phyloP scores from a whole-genome alignment of 1,140 invertebrate genomes.

The Cryptotermes secundus region DNA sequence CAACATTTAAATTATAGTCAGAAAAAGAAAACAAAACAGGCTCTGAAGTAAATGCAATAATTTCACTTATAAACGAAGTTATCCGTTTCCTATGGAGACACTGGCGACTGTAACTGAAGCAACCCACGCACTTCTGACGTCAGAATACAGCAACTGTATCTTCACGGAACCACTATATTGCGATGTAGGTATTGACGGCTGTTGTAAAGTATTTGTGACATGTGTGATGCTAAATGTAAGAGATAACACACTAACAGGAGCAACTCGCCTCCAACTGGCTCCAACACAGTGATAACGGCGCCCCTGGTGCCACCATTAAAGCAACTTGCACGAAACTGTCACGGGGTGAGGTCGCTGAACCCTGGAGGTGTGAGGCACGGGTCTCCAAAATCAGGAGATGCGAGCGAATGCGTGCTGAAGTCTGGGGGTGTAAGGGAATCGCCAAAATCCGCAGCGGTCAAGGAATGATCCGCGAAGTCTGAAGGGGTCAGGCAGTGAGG shows the following conservation, averaged over 20 bases:
- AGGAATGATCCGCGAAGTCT: conserved; percentile 21
- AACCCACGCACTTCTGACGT: too few species aligned
- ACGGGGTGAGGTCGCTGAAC: neutral
- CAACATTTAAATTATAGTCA: too few species aligned
- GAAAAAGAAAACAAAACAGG: too few species aligned
- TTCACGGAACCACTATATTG: too few species aligned
- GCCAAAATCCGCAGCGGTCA: conserved; percentile 12
- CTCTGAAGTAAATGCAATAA: too few species aligned
- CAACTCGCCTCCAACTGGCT: neutral
- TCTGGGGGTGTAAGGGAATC: conserved; percentile 28
- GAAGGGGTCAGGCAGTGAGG: conserved; percentile 27
- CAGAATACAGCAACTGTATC: too few species aligned
- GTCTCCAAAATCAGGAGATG: conserved; percentile 25
- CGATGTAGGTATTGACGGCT: too few species aligned
- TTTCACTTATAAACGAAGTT: too few species aligned
- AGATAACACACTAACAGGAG: neutral
- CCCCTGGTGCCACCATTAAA: neutral
- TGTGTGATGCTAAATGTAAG: too few species aligned
- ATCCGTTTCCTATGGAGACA: too few species aligned
- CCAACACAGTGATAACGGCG: neutral
- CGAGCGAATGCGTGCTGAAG: conserved; percentile 12
- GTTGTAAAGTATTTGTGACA: too few species aligned
- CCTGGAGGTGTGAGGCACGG: conserved; percentile 3
- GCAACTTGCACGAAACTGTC: neutral
- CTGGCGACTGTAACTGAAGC: too few species aligned